Evolutionary conservation across 2,888 invertebrate genomes (phyloP), one percentile per base, ranked within the genome.

Genomic region (Hirtodrosophila alboralis): DNA sequence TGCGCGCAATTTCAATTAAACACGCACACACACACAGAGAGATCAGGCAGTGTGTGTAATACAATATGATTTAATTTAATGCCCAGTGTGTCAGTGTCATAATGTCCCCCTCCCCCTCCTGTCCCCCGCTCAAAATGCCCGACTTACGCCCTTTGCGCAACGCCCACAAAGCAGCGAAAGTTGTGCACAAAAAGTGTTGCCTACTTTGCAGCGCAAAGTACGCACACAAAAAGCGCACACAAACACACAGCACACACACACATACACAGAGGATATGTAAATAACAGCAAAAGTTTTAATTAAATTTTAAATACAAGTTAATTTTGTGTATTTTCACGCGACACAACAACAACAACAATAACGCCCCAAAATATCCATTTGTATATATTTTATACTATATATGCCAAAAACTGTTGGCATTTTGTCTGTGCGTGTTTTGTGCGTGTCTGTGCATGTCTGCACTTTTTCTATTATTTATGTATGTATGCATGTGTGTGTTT

Each of bases 261-360:
- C 26, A 37, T 26, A 47, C 36, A 27, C 41, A 47, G 13, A 36
- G 41, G 28, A 65, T 60, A 70, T 79, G 77, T 79, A 80, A 79
- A 81, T 68, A 85, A 79, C 48, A 70, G 84, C 59, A 81, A 76
- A 81, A 81, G 74, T 81, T 81, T 81, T 81, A 81, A 81, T 81
- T 81, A 81, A 81, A 81, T 85, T 81, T 85, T 83, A 81, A 81
- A 85, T 79, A 83, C 85, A 81, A 85, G 80, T 83, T 81, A 81
- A 81, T 81, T 81, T 71, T 78, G 85, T 75, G 79, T 83, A 78
- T 66, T 84, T 78, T 75, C 67, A 66, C 70, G 60, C 79, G 53
- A 75, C 56, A 45, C 33, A 51, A 54, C 47, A 59, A 45, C 59
- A 60, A 40, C 44, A 58, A 27, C 26, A 41, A 28, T 44, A 64